Evolutionary conservation across 2,888 invertebrate species (phyloP).

Genomic region (Eupeodes luniger): DNA sequence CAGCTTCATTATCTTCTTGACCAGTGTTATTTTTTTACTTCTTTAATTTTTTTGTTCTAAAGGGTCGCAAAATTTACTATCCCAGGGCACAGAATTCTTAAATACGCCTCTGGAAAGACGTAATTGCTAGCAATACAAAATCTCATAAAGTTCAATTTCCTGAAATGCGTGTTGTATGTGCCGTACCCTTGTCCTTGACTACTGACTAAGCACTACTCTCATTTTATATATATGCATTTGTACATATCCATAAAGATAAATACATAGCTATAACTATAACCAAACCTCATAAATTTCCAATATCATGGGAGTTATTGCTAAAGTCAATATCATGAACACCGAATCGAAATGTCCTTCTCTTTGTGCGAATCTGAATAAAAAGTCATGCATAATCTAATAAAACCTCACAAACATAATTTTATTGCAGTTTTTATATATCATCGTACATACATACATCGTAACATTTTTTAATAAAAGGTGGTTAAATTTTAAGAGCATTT

Average conservation of each 20-base stretch:
- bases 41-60: too few species aligned
- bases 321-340: conserved; percentile 38
- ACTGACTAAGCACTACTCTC: too few species aligned
- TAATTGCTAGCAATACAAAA: neutral
- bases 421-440: conserved; percentile 44
- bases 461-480: neutral
- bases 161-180: conserved; percentile 18
- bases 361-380: conserved; percentile 17
- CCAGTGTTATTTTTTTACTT: too few species aligned
- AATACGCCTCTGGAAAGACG: too few species aligned
- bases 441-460: neutral
- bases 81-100: too few species aligned
- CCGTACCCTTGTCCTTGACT: too few species aligned
- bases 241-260: neutral
- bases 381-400: conserved; percentile 61
- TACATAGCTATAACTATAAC: conserved; percentile 18
- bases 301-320: conserved; percentile 59
- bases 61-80: too few species aligned
- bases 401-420: conserved; percentile 70
- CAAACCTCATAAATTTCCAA: conserved; percentile 9
- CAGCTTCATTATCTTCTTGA: too few species aligned
- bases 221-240: too few species aligned
- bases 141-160: neutral
- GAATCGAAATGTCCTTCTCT: neutral
- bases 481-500: too few species aligned